Base-by-base conservation (phyloP, 2,113 vertebrate species). In the Silurus meridionalis region DNA sequence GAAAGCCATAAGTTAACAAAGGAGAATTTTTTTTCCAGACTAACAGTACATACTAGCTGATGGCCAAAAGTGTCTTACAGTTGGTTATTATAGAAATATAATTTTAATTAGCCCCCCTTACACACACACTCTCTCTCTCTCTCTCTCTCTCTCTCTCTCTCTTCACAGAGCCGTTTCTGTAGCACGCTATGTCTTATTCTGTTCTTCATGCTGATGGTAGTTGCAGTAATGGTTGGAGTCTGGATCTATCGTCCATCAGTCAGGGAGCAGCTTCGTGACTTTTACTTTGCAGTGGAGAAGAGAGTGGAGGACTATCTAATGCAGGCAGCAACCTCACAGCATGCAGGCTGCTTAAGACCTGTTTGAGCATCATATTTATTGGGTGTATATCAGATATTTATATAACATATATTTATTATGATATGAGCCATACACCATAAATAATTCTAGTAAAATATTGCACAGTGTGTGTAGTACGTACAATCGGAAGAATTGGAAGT, bases 201-300 rank as follows among this genome's bases (percentile, higher is more conserved):
- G 46, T 75, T 92, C 87, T 74, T 95, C 92, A 85, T 90, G 0
- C 37, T 90, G 6, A 67, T 93, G 87, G 19, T 55, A 8, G 46
- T 84, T 0, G 0, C 66, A 63, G 88, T 78, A 0, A 82, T 85
- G 13, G 86, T 90, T 50, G 88, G 46, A 80, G 83, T 94, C 90
- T 94, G 93, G 89, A 52, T 92, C 10, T 94, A 92, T 90, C 91
- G 92, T 86, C 94, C 92, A 0, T 90, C 92, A 46, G 92, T 94
- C 90, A 92, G 92, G 55, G 93, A 94, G 69, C 92, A 94, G 86
- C 83, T 93, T 10, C 89, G 89, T 25, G 87, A 92, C 69, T 57
- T 95, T 25, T 95, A 92, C 89, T 89, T 89, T 13, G 91, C 90
- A 84, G 89, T 95, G 75, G 85, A 91, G 85, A 83, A 91, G 25